Evolutionary conservation across 2,113 vertebrate genomes (phyloP), one percentile per base, ranked within the genome.

Genomic region (Nerophis ophidion): DNA sequence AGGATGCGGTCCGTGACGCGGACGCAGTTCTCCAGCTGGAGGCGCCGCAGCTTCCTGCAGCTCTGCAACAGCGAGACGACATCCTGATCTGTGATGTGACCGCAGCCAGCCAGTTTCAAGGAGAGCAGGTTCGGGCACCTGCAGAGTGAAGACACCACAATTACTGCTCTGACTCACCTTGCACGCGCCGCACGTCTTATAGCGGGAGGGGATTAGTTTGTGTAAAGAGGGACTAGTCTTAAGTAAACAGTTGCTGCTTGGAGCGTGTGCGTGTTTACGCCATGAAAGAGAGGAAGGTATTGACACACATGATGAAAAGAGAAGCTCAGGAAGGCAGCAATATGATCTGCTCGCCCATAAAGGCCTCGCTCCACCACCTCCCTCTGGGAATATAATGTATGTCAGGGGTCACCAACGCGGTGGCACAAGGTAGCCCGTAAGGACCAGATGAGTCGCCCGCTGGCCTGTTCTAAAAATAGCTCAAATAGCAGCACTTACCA

Each of bases 21-120:
- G 59, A 91, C 92, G 2, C 96, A 98, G 84, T 97, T 97, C 68
- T 98, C 94, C 70, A 97, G 85, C 42, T 81, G 84, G 33, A 98
- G 91, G 1, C 63, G 63, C 51, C 54, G 87, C 62, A 98, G 92
- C 19, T 81, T 80, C 34, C 81, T 81, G 77, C 97, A 97, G 75
- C 67, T 83, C 65, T 45, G 82, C 62, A 97, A 89, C 48, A 94
- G 72, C 1, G 74, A 66, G 1, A 64, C 51, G 16, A 97, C 76
- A 57, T 91, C 91, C 5, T 85, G 70, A 0, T 99, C 94, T 0
- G 91, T 92, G 68, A 98, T 81, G 0, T 98, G 97, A 54, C 92
- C 95, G 0, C 95, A 98, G 63, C 94, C 95, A 0, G 94, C 92
- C 5, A 98, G 89, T 51, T 88, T 93, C 71, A 98, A 63, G 2